Conservation (phyloP, 2,797 vertebrate species). For the Lates japonicus region DNA sequence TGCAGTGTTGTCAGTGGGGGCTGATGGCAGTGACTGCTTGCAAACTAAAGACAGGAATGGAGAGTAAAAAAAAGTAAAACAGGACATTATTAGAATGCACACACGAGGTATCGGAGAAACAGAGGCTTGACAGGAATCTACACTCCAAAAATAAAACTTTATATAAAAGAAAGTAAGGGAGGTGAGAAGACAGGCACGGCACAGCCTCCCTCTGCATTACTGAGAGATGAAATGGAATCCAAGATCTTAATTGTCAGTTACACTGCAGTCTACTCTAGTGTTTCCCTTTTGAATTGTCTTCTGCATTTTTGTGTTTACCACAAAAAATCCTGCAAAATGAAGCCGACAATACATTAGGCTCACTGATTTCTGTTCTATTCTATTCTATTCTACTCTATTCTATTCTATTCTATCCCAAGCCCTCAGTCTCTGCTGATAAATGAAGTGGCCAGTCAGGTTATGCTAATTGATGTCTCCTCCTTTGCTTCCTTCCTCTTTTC, state of each 20-base stretch:
- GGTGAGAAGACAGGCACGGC: neutral
- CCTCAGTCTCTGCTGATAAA: constrained; percentile 78
- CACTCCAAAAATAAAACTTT: constrained; percentile 32
- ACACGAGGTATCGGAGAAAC: neutral
- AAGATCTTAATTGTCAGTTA: constrained; percentile 28
- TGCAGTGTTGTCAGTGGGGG: neutral
- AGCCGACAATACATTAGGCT: constrained; percentile 45
- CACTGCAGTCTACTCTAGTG: neutral
- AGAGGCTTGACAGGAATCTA: constrained; percentile 22
- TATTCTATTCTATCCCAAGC: constrained; percentile 54
- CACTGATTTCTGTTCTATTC: constrained; percentile 49
- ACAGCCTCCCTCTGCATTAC: neutral
- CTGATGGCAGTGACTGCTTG: constrained; percentile 24
- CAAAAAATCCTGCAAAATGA: constrained; percentile 53
- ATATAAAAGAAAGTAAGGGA: constrained; percentile 25
- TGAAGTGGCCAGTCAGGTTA: constrained; percentile 81
- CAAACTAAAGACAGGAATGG: constrained; percentile 14
- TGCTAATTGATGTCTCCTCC: constrained; percentile 85
- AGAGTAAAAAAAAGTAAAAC: constrained; percentile 2
- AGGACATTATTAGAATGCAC: constrained; percentile 20
- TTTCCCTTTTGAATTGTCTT: neutral
- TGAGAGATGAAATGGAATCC: constrained; percentile 25
- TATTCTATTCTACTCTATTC: constrained; percentile 46
- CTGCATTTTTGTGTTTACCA: constrained; percentile 9
- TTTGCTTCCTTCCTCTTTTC: constrained; percentile 82